These are phyloP conservation scores for Pissodes strobi DNA, from an alignment of 1,140 invertebrate genomes.

Conservation along the genomic window DNA sequence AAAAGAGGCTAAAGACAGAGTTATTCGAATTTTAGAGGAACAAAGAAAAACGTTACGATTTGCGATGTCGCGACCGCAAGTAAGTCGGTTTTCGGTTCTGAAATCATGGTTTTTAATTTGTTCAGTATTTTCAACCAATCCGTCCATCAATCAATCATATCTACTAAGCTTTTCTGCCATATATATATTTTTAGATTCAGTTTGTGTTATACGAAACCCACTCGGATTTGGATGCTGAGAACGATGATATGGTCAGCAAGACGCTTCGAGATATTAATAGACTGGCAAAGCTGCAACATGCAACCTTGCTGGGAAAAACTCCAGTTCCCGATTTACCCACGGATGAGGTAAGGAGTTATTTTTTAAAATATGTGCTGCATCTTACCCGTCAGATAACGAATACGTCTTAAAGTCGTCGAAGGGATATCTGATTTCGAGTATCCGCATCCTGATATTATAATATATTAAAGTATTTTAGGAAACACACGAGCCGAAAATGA, in stretches of 20 bases:
- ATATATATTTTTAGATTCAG: conserved; percentile 61
- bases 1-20: conserved; percentile 61
- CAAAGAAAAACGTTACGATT: conserved; percentile 68
- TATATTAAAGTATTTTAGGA: conserved; percentile 2
- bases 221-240: conserved; percentile 69
- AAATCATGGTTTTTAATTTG: too few relatives aligned
- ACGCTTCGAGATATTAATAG: conserved; percentile 66
- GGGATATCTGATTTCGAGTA: too few relatives aligned
- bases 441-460: too few relatives aligned
- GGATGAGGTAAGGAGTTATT: neutral
- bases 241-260: conserved; percentile 65
- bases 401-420: too few relatives aligned
- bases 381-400: too few relatives aligned
- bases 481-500: neutral
- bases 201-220: conserved; percentile 73
- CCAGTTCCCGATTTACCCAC: neutral
- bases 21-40: conserved; percentile 66
- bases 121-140: too few relatives aligned
- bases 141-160: too few relatives aligned
- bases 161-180: too few relatives aligned
- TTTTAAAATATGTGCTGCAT: too few relatives aligned
- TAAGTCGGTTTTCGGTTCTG: conserved; percentile 48
- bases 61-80: conserved; percentile 71
- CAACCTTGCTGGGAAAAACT: conserved; percentile 55
- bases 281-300: conserved; percentile 65